Percentiles rank a stretch among this genome's conserved stretches.
Conservation (phyloP, 2,797 vertebrate species). For the Crenuchus spilurus region DNA sequence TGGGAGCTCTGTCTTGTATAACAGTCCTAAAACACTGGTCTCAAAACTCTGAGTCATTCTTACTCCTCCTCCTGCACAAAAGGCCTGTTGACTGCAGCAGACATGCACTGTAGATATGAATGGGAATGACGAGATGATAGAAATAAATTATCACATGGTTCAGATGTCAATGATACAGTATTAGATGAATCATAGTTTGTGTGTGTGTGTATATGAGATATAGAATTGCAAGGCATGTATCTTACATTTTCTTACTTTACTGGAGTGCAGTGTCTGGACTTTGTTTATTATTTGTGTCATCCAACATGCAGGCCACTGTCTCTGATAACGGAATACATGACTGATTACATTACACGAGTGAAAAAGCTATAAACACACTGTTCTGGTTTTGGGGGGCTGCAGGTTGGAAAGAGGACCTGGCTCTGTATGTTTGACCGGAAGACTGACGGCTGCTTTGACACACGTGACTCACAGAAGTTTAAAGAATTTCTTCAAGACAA, state of each 20-base stretch:
- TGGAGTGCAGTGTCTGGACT: neutral
- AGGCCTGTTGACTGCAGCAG: conserved; percentile 21
- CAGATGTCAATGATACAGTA: conserved; percentile 1
- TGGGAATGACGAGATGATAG: conserved; percentile 1
- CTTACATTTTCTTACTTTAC: neutral
- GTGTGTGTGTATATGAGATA: neutral
- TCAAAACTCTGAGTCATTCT: conserved; percentile 49
- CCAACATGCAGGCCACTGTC: conserved; percentile 7
- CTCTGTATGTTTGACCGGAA: conserved; percentile 87
- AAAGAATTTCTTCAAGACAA: conserved; percentile 94
- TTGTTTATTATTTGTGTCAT: neutral
- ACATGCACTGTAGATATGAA: conserved; percentile 16
- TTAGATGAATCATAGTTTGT: conserved; percentile 5
- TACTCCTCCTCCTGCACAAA: conserved; percentile 30
- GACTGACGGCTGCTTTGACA: conserved; percentile 82
- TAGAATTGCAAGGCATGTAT: neutral
- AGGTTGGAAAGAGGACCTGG: conserved; percentile 90
- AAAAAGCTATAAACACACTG: neutral
- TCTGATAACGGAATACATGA: neutral
- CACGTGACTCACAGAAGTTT: conserved; percentile 88
- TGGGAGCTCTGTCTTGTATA: conserved; percentile 39
- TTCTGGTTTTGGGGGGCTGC: conserved; percentile 32
- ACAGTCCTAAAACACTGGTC: conserved; percentile 19
- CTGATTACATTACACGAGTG: no score
- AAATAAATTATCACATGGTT: neutral